phyloP scores from a whole-genome alignment of 1,140 invertebrate species.

The Conus betulinus region DNA sequence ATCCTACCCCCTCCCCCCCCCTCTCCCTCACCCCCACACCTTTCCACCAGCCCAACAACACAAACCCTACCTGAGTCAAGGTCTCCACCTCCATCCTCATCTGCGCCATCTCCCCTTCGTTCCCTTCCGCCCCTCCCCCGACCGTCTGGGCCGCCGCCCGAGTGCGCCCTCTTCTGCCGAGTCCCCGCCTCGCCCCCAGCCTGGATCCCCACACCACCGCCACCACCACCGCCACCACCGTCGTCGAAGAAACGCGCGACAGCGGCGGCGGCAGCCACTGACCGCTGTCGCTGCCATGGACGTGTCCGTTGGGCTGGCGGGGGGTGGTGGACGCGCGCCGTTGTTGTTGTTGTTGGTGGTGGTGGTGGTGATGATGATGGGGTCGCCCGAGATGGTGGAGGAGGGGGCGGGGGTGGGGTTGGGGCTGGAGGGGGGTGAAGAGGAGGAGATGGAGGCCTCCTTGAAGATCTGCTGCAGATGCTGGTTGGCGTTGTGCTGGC shows the following conservation, averaged over 20 bases:
- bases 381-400: background rate
- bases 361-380: constrained; percentile 3
- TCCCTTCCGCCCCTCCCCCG: background rate
- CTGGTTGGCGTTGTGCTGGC: constrained; percentile 43
- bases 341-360: too few species aligned
- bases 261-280: background rate
- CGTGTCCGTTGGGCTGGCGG: background rate
- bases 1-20: background rate
- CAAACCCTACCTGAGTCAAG: constrained; percentile 47
- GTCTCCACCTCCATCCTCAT: constrained; percentile 44
- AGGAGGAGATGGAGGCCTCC: constrained; percentile 21
- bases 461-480: constrained; percentile 46
- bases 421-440: background rate
- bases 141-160: too few species aligned
- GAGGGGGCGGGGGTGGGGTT: background rate
- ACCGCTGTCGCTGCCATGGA: too few species aligned
- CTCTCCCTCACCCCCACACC: constrained; percentile 21
- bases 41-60: background rate
- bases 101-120: background rate
- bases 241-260: background rate
- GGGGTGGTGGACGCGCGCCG: too few species aligned
- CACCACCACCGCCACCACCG: background rate
- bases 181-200: background rate
- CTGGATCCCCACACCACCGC: background rate
- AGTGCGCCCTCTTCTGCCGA: too few species aligned